A percentile compares a stretch with the other conserved stretches of the same genome.
These are phyloP conservation scores for Kuschelorhynchus macadamiae DNA, from an alignment of 2,888 invertebrate genomes.

Conservation along the genomic window DNA sequence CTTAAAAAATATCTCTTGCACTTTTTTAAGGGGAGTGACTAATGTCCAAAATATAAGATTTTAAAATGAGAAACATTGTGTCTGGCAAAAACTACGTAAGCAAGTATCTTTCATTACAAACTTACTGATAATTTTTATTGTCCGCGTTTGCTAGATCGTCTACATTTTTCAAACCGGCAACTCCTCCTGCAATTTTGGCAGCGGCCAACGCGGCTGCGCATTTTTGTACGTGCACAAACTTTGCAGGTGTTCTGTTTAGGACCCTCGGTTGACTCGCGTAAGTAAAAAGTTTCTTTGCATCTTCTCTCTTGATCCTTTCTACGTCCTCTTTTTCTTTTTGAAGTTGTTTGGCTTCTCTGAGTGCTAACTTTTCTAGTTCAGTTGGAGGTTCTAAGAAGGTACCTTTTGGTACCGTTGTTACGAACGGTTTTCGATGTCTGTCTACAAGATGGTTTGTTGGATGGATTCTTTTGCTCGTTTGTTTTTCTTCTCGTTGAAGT, in stretches of 20 bases:
- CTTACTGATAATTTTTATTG: constrained; percentile 32
- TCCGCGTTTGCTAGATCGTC: constrained; percentile 21
- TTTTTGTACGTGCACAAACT: constrained; percentile 59
- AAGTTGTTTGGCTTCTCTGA: constrained; percentile 9
- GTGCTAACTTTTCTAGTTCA: constrained; percentile 63
- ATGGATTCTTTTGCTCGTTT: constrained; percentile 53
- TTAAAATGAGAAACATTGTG: too few relatives aligned
- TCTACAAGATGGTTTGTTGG: constrained; percentile 50
- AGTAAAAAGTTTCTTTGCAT: constrained; percentile 73
- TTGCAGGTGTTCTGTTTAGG: constrained; percentile 63
- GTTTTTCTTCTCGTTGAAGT: constrained; percentile 75
- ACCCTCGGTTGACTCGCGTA: constrained; percentile 74
- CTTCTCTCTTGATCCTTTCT: constrained; percentile 47
- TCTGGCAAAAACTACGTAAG: too few relatives aligned
- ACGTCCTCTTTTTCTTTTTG: constrained; percentile 56
- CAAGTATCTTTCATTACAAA: too few relatives aligned
- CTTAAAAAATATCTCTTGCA: too few relatives aligned
- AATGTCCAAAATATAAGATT: too few relatives aligned
- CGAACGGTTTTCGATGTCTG: constrained; percentile 75
- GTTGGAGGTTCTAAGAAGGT: constrained; percentile 85
- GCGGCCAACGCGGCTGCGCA: constrained; percentile 54
- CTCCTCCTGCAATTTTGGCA: constrained; percentile 59
- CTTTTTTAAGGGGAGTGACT: too few relatives aligned
- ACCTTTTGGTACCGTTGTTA: constrained; percentile 86
- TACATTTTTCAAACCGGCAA: constrained; percentile 56